Evolutionary conservation across 1,140 invertebrate genomes (phyloP), one percentile per base, ranked within the genome.

Genomic region (Halyomorpha halys): DNA sequence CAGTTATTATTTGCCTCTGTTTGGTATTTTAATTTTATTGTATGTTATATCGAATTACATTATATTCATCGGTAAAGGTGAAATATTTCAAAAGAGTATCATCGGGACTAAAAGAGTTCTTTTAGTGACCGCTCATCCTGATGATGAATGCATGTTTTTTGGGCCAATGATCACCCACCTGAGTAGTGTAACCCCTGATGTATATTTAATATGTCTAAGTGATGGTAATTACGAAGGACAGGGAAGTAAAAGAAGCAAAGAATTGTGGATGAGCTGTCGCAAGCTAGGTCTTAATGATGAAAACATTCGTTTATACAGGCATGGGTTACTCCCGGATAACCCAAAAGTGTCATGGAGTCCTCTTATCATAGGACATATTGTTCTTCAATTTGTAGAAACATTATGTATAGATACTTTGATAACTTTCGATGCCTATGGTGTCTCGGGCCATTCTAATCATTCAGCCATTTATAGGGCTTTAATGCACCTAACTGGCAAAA

Each of bases 121-220:
- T 18, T 73, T 98, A 44, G 83, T 97, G 0, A 90, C 83, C 15
- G 93, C 94, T 23, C 96, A 98, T 80, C 96, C 96, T 11, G 95
- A 97, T 76, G 92, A 95, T 73, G 95, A 98, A 74, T 92, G 90
- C 67, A 98, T 98, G 95, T 98, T 98, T 75, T 98, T 98, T 75
- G 91, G 91, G 0, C 96, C 95, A 9, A 83, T 91, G 21, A 84
- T 98, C 65, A 79, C 91, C 66, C 82, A 80, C 73, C 80, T 85
- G 44, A 82, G 79, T 70, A 78, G 82, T 39, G 79, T 78, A 68
- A 79, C 76, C 69, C 84, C 76, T 69, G 77, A 81, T 69, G 79
- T 96, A 51, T 87, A 89, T 74, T 68, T 98, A 23, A 77, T 97
- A 19, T 97, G 94, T 76, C 77, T 97, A 63, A 89, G 91, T 11